Evolutionary conservation across 2,888 invertebrate genomes (phyloP).

Genomic region (Uropetala carovei): DNA sequence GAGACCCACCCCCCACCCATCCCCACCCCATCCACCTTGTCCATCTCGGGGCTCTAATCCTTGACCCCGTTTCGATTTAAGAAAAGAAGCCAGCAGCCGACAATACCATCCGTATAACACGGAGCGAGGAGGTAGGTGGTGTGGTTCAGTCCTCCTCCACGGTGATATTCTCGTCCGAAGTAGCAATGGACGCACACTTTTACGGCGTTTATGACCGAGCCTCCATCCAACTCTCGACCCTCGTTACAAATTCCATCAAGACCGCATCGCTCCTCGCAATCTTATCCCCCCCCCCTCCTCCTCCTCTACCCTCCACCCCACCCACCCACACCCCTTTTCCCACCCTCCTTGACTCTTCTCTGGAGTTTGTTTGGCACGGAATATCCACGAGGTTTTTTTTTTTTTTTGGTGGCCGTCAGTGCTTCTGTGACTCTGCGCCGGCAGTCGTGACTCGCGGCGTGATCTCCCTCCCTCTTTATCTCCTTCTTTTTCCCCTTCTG

Average conservation of each 20-base stretch:
- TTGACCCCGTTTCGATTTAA: conserved; percentile 48
- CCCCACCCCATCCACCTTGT: conserved; percentile 18
- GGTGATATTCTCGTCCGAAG: conserved; percentile 14
- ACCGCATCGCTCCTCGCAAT: conserved; percentile 12
- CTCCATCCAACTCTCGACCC: conserved; percentile 14
- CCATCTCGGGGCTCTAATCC: conserved; percentile 27
- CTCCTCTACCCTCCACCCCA: not conserved
- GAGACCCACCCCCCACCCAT: too few relatives aligned
- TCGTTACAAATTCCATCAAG: conserved; percentile 62
- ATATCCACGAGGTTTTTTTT: not conserved
- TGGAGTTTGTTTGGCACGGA: not conserved
- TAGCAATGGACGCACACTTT: not conserved
- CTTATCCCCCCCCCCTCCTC: not conserved
- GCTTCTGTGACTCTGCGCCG: not conserved
- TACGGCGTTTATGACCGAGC: conserved; percentile 2
- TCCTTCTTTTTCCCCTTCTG: not conserved
- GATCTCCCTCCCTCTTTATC: not conserved
- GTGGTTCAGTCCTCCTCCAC: not conserved
- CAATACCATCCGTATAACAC: not conserved
- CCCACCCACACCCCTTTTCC: not conserved
- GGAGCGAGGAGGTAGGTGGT: not conserved
- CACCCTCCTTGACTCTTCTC: not conserved
- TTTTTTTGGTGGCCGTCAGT: not conserved
- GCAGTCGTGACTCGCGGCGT: not conserved
- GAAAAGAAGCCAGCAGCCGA: not conserved